Percentiles rank a stretch among this genome's conserved stretches.
phyloP scores from a whole-genome alignment of 2,797 vertebrate species.

The Miichthys miiuy region DNA sequence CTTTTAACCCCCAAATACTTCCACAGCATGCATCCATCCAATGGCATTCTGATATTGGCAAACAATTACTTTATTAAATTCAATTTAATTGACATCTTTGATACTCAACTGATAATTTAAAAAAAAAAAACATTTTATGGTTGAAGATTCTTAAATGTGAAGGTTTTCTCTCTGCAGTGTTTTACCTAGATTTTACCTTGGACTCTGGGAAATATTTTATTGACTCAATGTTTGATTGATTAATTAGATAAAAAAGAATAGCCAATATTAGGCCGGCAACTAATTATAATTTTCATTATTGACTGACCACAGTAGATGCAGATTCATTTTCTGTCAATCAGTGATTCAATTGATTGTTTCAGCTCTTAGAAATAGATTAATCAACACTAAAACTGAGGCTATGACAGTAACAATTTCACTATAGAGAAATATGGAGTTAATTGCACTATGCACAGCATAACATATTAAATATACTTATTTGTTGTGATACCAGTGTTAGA shows the following conservation, averaged over 20 bases:
- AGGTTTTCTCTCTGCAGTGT: background rate
- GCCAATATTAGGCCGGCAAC: background rate
- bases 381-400: background rate
- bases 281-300: background rate
- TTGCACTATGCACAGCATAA: too few species aligned
- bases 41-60: background rate
- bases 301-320: background rate
- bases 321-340: background rate
- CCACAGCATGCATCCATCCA: background rate
- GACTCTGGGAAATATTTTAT: background rate
- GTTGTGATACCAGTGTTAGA: background rate
- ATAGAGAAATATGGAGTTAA: background rate
- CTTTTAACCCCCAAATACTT: background rate
- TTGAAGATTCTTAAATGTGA: background rate
- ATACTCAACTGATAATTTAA: background rate
- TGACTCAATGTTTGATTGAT: constrained; percentile 1
- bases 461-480: background rate
- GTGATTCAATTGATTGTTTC: background rate
- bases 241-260: background rate
- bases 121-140: background rate
- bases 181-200: background rate
- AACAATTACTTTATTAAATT: background rate
- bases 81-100: background rate
- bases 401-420: background rate
- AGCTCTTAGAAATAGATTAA: background rate